These are phyloP conservation scores for Danio kyathit DNA, from an alignment of 2,797 vertebrate species.

Conservation along the genomic window DNA sequence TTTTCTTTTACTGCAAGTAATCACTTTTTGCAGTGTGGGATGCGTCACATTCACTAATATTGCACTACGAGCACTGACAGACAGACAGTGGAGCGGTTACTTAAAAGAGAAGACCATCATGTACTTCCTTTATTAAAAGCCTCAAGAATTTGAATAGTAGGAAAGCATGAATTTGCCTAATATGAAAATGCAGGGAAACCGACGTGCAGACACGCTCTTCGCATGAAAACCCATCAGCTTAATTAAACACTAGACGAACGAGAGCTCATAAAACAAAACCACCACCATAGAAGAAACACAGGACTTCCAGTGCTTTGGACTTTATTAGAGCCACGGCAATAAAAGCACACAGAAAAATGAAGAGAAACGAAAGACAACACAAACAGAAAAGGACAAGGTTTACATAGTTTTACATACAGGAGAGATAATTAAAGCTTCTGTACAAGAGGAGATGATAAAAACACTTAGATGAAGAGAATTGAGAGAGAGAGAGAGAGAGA, in stretches of 20 bases:
- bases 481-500: background rate
- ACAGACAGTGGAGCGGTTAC: background rate
- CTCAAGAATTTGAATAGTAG: slow-evolving; percentile 47
- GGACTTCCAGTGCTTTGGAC: slow-evolving; percentile 60
- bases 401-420: slow-evolving; percentile 89
- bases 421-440: slow-evolving; percentile 85
- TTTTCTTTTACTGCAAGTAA: too few relatives aligned
- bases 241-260: background rate
- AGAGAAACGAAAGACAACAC: slow-evolving; percentile 76
- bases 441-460: slow-evolving; percentile 87
- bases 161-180: slow-evolving; percentile 39
- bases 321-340: slow-evolving; percentile 72
- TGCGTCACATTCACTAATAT: background rate
- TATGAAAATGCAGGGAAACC: slow-evolving; percentile 30
- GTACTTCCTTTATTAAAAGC: slow-evolving; percentile 15
- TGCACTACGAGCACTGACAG: background rate
- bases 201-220: slow-evolving; percentile 30
- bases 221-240: slow-evolving; percentile 24
- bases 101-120: background rate
- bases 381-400: slow-evolving; percentile 81
- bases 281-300: slow-evolving; percentile 17
- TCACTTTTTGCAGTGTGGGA: too few relatives aligned
- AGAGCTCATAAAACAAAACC: background rate
- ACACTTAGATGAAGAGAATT: slow-evolving; percentile 62
- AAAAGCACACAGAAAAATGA: slow-evolving; percentile 59